Conservation (phyloP, 2,888 invertebrate genomes). For the Aricia artaxerxes region DNA sequence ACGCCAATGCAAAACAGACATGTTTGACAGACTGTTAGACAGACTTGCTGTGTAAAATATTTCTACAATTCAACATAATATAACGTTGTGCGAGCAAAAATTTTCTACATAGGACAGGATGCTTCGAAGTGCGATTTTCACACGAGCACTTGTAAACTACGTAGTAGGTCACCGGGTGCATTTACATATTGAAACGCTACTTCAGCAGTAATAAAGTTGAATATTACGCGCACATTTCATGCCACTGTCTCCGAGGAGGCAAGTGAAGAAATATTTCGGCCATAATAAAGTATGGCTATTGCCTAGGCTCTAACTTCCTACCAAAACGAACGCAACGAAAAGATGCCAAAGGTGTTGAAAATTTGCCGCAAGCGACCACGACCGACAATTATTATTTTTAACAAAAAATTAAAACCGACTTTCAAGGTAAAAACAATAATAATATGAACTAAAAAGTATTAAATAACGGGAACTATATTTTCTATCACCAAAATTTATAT, state of each 20-base stretch:
- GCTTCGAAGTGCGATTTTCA: constrained; percentile 10
- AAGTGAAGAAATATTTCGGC: background rate
- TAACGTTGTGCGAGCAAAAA: background rate
- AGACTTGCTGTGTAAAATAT: background rate
- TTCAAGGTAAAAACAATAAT: no score
- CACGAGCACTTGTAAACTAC: constrained; percentile 15
- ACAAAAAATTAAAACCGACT: no score
- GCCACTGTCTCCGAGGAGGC: background rate
- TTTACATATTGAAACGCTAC: constrained; percentile 18
- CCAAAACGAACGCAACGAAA: no score
- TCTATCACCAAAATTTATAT: no score
- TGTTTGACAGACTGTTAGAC: no score
- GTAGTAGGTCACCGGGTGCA: constrained; percentile 19
- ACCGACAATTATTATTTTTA: no score
- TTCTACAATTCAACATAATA: background rate
- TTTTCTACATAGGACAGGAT: background rate
- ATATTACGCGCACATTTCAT: constrained; percentile 15
- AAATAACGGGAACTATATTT: no score
- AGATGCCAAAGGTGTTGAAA: no score
- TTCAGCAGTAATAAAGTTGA: constrained; percentile 12
- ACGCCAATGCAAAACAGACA: no score
- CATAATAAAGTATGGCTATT: background rate
- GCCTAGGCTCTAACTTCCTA: no score
- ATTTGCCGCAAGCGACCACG: no score
- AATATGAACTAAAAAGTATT: no score